Evolutionary conservation across 1,140 invertebrate genomes (phyloP), one percentile per base, ranked within the genome.

Genomic region (Nasonia vitripennis): DNA sequence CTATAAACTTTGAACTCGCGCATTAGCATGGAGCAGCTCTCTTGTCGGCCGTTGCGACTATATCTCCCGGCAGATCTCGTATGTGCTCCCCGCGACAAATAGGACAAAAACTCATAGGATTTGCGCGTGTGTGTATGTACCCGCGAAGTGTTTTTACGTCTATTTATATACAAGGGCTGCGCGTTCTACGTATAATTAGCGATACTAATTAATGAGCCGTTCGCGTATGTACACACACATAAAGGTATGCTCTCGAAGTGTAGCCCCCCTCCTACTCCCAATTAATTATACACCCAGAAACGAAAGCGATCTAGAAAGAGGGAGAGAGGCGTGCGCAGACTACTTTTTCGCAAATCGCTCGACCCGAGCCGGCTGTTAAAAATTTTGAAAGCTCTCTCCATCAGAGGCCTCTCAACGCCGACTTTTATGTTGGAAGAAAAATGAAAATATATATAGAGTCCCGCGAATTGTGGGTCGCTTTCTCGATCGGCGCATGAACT

Each of bases 151-250:
- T 67, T 78, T 67, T 45, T 51, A 67, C 14, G 3, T 45, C 62
- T 45, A 10, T 48, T 27, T 81, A 27, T 81, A 27, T 31, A 77
- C 62, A 78, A 67, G 55, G 79, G 9, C 70, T 78, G 62, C 87
- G 62, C 87, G 86, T 87, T 89, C 78, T 83, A 80, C 86, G 86
- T 90, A 78, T 84, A 90, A 90, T 90, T 90, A 90, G 86, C 80
- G 86, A 87, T 89, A 90, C 88, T 90, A 90, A 90, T 90, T 90
- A 90, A 90, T 88, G 86, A 86, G 48, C 45, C 67, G 45, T 27
- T 84, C 37, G 67, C 71, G 67, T 34, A 20, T 68, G 23, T 68
- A 68, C 1, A 68, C n/a, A 68, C 68, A 41, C 17, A 5, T 55
- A 48, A 9, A 11, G 1, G 4, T 48, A 12, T 14, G 0, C 2